phyloP scores from a whole-genome alignment of 2,113 vertebrate species.

The Anseranas semipalmata region DNA sequence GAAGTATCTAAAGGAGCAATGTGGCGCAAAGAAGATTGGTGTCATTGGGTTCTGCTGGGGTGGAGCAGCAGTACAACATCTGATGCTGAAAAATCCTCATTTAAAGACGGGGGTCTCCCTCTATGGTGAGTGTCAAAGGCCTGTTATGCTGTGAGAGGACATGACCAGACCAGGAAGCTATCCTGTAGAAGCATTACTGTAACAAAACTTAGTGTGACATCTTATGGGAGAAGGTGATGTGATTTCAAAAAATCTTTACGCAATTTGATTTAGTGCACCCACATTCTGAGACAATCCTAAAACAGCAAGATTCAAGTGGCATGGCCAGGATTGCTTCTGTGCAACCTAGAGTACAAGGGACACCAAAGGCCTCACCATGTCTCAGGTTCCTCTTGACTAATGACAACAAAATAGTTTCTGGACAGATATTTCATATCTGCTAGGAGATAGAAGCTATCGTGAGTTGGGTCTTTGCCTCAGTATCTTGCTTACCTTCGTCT shows the following conservation, averaged over 20 bases:
- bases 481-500: background rate
- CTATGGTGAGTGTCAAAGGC: slow-evolving; percentile 79
- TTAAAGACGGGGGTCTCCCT: slow-evolving; percentile 85
- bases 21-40: slow-evolving; percentile 78
- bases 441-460: background rate
- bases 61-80: slow-evolving; percentile 84
- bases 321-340: background rate
- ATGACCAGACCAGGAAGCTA: background rate
- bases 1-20: slow-evolving; percentile 83
- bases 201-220: background rate
- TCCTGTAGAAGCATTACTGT: background rate
- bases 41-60: slow-evolving; percentile 95
- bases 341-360: rapidly evolving
- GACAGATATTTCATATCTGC: background rate
- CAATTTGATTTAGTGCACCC: background rate
- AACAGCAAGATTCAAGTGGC: background rate
- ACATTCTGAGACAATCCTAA: background rate
- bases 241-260: background rate
- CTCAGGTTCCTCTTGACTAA: background rate
- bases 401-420: background rate
- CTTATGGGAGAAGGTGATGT: background rate
- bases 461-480: background rate
- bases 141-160: background rate
- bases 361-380: background rate
- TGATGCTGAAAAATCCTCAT: slow-evolving; percentile 83